phyloP scores from a whole-genome alignment of 2,797 vertebrate genomes.

The Acridotheres tristis region DNA sequence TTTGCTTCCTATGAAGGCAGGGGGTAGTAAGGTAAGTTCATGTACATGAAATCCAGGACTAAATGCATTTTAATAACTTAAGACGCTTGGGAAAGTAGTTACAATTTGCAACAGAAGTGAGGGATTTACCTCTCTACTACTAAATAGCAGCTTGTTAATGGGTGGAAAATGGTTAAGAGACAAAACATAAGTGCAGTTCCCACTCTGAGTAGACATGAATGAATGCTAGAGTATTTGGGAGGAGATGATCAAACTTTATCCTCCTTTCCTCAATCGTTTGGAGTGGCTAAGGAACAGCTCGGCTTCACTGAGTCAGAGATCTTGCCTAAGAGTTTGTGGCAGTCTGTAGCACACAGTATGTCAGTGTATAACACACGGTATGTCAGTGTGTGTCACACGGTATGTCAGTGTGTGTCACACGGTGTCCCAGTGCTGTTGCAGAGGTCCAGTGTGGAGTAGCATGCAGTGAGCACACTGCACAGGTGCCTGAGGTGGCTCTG shows the following conservation, averaged over 20 bases:
- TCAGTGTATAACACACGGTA: no score
- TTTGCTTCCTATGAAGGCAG: constrained; percentile 90
- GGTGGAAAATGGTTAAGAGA: background rate
- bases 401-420: no score
- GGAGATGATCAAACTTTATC: background rate
- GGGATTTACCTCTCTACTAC: background rate
- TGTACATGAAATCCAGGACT: background rate
- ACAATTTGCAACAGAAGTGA: background rate
- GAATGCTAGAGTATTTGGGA: background rate
- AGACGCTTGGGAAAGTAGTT: background rate
- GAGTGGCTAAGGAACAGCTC: background rate
- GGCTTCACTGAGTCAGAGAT: background rate
- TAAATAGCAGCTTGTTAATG: background rate
- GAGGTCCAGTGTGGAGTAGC: background rate
- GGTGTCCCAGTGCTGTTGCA: no score
- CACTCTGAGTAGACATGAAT: background rate
- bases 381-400: no score
- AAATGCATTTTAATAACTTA: background rate
- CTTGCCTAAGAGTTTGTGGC: background rate
- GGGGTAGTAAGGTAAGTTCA: constrained; percentile 95
- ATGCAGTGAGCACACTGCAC: rapidly evolving
- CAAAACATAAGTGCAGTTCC: background rate
- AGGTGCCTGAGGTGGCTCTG: background rate
- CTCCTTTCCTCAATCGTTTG: background rate
- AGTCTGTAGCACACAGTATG: background rate